A percentile compares a stretch with the other conserved stretches of the same genome.
Conservation (phyloP, 1,140 invertebrate species). For the Scaptomyza graminum region DNA sequence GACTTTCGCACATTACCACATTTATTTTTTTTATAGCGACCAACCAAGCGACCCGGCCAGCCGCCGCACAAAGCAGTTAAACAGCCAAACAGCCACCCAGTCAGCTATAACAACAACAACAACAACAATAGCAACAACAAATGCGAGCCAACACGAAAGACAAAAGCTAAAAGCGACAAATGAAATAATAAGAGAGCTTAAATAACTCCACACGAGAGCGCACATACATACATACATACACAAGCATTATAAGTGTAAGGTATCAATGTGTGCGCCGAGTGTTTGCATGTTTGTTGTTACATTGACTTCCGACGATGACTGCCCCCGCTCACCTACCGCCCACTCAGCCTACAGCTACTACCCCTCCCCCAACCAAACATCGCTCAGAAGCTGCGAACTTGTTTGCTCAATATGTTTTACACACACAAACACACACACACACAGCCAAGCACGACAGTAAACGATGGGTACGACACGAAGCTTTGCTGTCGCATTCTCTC, state of each 20-base stretch:
- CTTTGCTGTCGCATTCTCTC: conserved; percentile 49
- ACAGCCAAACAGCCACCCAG: conserved; percentile 65
- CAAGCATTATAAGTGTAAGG: conserved; percentile 16
- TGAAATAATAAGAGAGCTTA: conserved; percentile 83
- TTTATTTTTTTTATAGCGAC: conserved; percentile 44
- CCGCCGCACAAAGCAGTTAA: conserved; percentile 44
- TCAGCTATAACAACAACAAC: conserved; percentile 44
- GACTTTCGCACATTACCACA: conserved; percentile 82
- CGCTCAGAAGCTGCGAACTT: conserved; percentile 80
- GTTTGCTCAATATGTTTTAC: conserved; percentile 82
- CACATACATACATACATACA: conserved; percentile 21
- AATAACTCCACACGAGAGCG: conserved; percentile 78
- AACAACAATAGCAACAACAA: conserved; percentile 35
- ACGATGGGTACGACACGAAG: conserved; percentile 61
- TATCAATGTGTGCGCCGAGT: conserved; percentile 36
- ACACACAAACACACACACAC: conserved; percentile 53
- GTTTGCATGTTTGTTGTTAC: conserved; percentile 82
- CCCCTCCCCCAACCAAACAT: conserved; percentile 28
- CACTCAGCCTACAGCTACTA: conserved; percentile 27
- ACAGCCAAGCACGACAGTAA: conserved; percentile 33
- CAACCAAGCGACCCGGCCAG: conserved; percentile 41
- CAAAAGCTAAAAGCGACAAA: conserved; percentile 82
- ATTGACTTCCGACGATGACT: conserved; percentile 82
- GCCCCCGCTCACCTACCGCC: conserved; percentile 34
- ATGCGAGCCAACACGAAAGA: conserved; percentile 69